A percentile compares a stretch with the other conserved stretches of the same genome.
Conservation (phyloP, 2,888 invertebrate species). For the Eudemis profundana region DNA sequence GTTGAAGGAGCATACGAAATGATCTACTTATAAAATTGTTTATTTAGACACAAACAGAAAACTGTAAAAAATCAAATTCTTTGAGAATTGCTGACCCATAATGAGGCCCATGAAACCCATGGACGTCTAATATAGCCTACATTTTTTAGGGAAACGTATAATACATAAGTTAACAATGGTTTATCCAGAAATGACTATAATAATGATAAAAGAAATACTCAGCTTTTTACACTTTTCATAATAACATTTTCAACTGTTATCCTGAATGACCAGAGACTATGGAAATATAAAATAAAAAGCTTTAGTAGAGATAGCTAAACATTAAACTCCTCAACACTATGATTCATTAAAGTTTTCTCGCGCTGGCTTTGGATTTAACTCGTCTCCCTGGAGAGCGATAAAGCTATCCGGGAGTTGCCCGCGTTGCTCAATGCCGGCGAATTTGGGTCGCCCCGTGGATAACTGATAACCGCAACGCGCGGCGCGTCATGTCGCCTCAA, state of each 20-base stretch:
- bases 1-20: slow-evolving; percentile 13
- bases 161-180: too few relatives aligned
- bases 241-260: background rate
- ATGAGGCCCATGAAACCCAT: too few relatives aligned
- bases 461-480: slow-evolving; percentile 31
- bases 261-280: background rate
- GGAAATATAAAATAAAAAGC: background rate
- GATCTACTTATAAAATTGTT: too few relatives aligned
- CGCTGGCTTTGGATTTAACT: slow-evolving; percentile 5
- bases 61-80: too few relatives aligned
- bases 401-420: slow-evolving; percentile 16
- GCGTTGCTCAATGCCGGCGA: slow-evolving; percentile 29
- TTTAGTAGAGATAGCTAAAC: background rate
- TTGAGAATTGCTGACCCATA: too few relatives aligned
- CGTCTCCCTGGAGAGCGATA: slow-evolving; percentile 25
- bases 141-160: too few relatives aligned
- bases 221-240: too few relatives aligned
- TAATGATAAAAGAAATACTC: too few relatives aligned
- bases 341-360: background rate
- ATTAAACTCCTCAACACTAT: background rate
- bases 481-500: too few relatives aligned
- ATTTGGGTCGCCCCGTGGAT: slow-evolving; percentile 35
- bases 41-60: too few relatives aligned
- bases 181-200: too few relatives aligned
- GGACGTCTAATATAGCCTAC: too few relatives aligned